phyloP scores from a whole-genome alignment of 2,888 invertebrate species.

The Copidosoma aretas region DNA sequence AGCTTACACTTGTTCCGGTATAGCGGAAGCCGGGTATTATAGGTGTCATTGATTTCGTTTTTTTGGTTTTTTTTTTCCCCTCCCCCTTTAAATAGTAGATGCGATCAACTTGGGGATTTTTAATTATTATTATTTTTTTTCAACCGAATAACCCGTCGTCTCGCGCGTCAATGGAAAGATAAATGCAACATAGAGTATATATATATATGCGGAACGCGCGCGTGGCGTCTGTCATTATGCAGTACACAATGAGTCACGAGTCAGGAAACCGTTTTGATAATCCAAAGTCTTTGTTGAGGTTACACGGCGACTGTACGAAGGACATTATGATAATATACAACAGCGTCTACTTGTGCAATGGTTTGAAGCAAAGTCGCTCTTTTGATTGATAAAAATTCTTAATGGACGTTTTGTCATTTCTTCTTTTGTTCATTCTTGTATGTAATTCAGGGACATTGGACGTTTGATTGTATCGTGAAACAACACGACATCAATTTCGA shows the following conservation, averaged over 20 bases:
- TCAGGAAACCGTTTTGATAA: conserved; percentile 35
- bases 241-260: not conserved
- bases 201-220: not conserved
- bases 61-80: too few species aligned
- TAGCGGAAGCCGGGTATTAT: too few species aligned
- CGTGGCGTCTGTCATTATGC: conserved; percentile 5
- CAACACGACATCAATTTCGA: too few species aligned
- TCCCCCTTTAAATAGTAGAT: too few species aligned
- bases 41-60: too few species aligned
- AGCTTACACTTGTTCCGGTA: too few species aligned
- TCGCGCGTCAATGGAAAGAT: not conserved
- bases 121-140: too few species aligned
- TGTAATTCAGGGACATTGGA: too few species aligned
- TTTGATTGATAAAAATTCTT: not conserved
- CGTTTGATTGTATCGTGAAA: too few species aligned
- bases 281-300: conserved; percentile 29
- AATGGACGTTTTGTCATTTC: not conserved
- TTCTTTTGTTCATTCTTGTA: too few species aligned
- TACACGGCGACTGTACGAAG: conserved; percentile 21
- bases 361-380: conserved; percentile 10
- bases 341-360: conserved; percentile 20
- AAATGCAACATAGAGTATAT: not conserved
- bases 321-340: conserved; percentile 2
- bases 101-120: too few species aligned
- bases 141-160: too few species aligned